Conservation (phyloP, 2,888 invertebrate species). For the Eucriotettix oculatus region DNA sequence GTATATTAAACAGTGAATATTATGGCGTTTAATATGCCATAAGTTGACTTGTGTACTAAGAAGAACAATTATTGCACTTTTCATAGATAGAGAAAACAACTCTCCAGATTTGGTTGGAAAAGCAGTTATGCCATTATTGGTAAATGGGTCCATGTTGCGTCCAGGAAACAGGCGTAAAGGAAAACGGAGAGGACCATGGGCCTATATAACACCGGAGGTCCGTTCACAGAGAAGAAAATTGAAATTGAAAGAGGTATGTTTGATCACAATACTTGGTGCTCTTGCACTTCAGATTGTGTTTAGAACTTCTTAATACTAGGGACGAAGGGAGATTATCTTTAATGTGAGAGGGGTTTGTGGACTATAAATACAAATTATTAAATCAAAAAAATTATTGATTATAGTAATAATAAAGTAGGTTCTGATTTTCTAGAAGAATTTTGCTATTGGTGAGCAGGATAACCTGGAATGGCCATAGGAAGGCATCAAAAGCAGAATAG, state of each 20-base stretch:
- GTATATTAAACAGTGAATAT: too few relatives aligned
- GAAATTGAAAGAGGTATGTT: conserved; percentile 15
- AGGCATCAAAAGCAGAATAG: too few relatives aligned
- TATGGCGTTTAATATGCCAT: too few relatives aligned
- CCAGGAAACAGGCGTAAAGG: conserved; percentile 11
- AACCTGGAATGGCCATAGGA: too few relatives aligned
- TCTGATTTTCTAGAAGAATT: not conserved
- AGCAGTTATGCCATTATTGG: conserved; percentile 3
- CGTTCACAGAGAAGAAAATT: conserved; percentile 15
- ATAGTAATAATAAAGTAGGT: too few relatives aligned
- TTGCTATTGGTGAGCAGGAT: too few relatives aligned
- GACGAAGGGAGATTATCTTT: not conserved
- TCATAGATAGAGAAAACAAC: too few relatives aligned
- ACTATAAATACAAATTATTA: too few relatives aligned
- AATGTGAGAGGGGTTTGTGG: not conserved
- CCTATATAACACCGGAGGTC: conserved; percentile 14
- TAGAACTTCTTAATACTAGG: not conserved
- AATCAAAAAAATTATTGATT: too few relatives aligned
- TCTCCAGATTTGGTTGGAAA: too few relatives aligned
- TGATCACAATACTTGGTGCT: not conserved
- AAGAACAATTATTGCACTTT: too few relatives aligned
- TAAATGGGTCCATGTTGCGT: conserved; percentile 21
- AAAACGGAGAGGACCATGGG: conserved; percentile 20
- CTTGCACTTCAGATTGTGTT: not conserved
- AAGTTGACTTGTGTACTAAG: too few relatives aligned